Evolutionary conservation across 2,888 invertebrate genomes (phyloP), one percentile per base, ranked within the genome.

Genomic region (Tineola bisselliella): DNA sequence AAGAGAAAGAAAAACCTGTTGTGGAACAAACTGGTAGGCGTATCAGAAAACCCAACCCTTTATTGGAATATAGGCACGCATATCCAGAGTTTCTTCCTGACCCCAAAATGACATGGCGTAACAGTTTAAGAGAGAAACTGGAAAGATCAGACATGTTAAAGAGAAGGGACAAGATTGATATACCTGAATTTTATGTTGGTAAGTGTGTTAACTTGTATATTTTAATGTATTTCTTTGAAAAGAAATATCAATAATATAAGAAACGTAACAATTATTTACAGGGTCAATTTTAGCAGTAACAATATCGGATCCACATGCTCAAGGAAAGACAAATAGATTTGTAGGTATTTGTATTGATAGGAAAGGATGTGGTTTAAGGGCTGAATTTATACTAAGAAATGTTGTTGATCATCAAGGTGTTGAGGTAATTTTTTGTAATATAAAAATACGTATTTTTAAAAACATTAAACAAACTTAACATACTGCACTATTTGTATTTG

Each of bases 181-280:
- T 99, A 65, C 99, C 99, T 0, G 98, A 99, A 77, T 99, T 99
- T 88, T 99, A 98, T 88, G 98, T 98, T 70, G 99, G 95, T 93
- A 76, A 77, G 91, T 79, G 25, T n/a, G 10, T 6, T 10, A 38
- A 38, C 10, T 2, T 6, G 3, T 38, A 38, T 10, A 38, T 25
- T 25, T 25, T 25, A 4, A 25, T 3, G 38, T 38, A 31, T 8
- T 31, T 31, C 31, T 31, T 31, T 31, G 31, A n/a, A n/a, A n/a
- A n/a, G n/a, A n/a, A n/a, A n/a, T n/a, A n/a, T n/a, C 25, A 25
- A 4, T 25, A 25, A 6, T 25, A 25, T 25, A 25, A n/a, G n/a
- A n/a, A n/a, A n/a, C n/a, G 25, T 25, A 25, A 25, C 25, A 25
- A 12, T 30, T 4, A 19, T 12, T 79, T 84, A 30, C 72, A 94